phyloP scores from a whole-genome alignment of 2,113 vertebrate genomes.

The Dryoscopus gambensis region DNA sequence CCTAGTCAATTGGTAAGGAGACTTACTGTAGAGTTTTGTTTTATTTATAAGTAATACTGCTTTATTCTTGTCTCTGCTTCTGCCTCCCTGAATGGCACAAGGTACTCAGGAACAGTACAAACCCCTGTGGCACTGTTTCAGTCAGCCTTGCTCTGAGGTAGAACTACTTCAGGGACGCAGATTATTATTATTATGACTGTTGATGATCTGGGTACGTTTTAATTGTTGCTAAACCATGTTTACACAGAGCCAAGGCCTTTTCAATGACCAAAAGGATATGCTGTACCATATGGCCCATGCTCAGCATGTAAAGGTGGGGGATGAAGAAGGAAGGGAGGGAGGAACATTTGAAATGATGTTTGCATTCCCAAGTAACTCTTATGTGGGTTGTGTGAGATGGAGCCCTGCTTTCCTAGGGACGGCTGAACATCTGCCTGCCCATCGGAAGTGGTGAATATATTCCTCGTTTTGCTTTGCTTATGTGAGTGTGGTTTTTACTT shows the following conservation, averaged over 20 bases:
- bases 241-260: neutral
- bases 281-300: neutral
- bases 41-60: neutral
- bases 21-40: neutral
- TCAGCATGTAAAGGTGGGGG: neutral
- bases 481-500: neutral
- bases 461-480: neutral
- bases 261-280: neutral
- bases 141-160: neutral
- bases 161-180: neutral
- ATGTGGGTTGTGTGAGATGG: neutral
- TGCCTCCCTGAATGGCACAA: neutral
- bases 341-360: neutral
- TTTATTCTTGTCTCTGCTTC: neutral
- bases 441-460: fast-evolving
- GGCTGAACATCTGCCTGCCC: neutral
- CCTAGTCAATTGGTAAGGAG: neutral
- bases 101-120: neutral
- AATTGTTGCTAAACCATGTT: neutral
- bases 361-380: neutral
- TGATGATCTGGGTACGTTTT: neutral
- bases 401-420: neutral
- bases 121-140: neutral
- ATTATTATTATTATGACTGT: no score
- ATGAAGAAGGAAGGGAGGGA: neutral